phyloP scores from a whole-genome alignment of 2,888 invertebrate species.

The Caenorhabditis japonica region DNA sequence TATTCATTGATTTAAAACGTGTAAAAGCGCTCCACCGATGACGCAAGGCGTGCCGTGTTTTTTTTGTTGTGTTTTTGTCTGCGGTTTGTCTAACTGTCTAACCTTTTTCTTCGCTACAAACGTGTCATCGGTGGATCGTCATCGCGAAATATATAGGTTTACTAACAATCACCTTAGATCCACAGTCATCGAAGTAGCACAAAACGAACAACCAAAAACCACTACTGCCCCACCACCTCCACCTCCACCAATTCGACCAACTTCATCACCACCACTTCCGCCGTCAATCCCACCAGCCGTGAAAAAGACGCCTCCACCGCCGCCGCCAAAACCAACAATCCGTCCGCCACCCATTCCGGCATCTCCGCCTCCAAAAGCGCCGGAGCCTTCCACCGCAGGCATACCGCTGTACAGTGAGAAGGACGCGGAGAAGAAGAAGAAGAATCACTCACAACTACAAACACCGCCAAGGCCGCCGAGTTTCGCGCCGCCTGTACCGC shows the following conservation, averaged over 20 bases:
- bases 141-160: not conserved
- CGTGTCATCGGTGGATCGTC: not conserved
- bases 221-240: constrained; percentile 11
- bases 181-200: constrained; percentile 45
- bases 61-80: no score
- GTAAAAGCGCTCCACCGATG: no score
- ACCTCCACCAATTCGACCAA: constrained; percentile 8
- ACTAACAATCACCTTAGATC: constrained; percentile 49
- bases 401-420: constrained; percentile 50
- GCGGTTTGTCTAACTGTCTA: no score
- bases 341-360: constrained; percentile 41
- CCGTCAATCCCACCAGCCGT: constrained; percentile 20
- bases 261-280: constrained; percentile 33
- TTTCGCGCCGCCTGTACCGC: constrained; percentile 58
- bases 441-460: constrained; percentile 18
- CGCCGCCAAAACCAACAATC: constrained; percentile 43
- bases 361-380: constrained; percentile 47
- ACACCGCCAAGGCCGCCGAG: constrained; percentile 47
- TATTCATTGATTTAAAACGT: no score
- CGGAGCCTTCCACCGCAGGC: constrained; percentile 24
- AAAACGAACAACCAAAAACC: constrained; percentile 4
- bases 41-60: no score
- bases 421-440: constrained; percentile 18
- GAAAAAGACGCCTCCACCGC: constrained; percentile 41
- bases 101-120: no score